Base-by-base conservation (phyloP, 2,888 invertebrate genomes). In the Pomacea canaliculata region DNA sequence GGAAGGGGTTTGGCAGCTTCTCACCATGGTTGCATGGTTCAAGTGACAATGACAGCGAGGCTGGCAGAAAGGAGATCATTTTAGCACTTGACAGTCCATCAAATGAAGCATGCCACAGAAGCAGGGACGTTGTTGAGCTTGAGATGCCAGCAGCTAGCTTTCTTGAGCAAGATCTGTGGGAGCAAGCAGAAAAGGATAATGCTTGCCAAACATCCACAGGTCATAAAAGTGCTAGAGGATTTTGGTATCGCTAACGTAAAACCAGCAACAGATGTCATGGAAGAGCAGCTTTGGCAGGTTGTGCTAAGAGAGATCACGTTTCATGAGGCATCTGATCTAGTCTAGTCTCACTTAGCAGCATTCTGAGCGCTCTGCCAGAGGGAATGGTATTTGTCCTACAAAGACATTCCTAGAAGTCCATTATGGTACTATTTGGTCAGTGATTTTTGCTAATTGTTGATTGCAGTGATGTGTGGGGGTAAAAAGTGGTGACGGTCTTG, bases 191-290 rank as follows among this genome's bases (percentile, higher is more conserved):
- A 76, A 65, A 71, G 19, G 19, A 75, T 84, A 23, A 87, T 88
- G 87, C 75, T 79, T 27, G 71, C 78, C 60, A 83, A 82, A 63
- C 78, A 81, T 70, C 80, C 76, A 27, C 76, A 71, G 27, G 84
- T 85, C 66, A 73, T 76, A 73, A 76, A 83, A 70, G 82, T 82
- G 71, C 77, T 88, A 72, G 81, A 83, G 78, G 83, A 85, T 27
- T 85, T 83, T 83, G 88, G 88, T 48, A 82, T 87, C 10, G 83
- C 84, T 7, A 85, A 85, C 27, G 27, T 18, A 13, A 70, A 68
- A 27, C 59, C 51, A 18, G 46, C 69, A 18, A 23, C 70, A 18
- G 63, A 60, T 49, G 48, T 16, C 8, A 56, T 73, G 73, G 79
- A 79, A 48, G 79, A 79, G 67, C 62, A 56, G 27, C 49, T 77